Evolutionary conservation across 1,140 invertebrate genomes (phyloP), one percentile per base, ranked within the genome.

Genomic region (Ditylenchus dipsaci): DNA sequence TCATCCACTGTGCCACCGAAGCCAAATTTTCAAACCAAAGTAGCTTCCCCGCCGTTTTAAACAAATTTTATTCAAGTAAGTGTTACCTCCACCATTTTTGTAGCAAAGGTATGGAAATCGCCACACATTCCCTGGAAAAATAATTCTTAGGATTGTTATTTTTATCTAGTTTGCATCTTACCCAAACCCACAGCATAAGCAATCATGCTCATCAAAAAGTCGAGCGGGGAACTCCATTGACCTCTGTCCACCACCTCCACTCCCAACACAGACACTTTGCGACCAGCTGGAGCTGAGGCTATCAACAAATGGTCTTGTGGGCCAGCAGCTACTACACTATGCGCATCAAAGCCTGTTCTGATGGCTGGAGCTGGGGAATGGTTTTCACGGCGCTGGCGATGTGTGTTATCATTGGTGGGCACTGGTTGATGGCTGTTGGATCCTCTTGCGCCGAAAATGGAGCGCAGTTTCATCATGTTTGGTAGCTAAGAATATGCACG

Each of bases 161-260:
- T n/a, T n/a, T n/a, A n/a, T n/a, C n/a, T n/a, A n/a, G n/a, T n/a
- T n/a, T n/a, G n/a, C n/a, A 38, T 5, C 67, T 75, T 47, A 78
- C 79, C 79, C 26, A 94, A 87, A 7, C 92, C 92, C 42, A 95
- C 91, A 19, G 91, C 91, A 83, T 92, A 93, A 13, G 91, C 91
- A 45, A 95, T 89, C 80, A 82, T 82, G 19, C 67, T 71, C 80
- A 82, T 83, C 27, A 76, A 56, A 43, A 76, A 76, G 33, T 76
- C 71, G 17, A 73, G 62, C 45, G 58, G 71, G 8, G 75, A 7
- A 53, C 59, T 66, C 80, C 80, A 82, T 73, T 83, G 81, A 19
- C 81, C 79, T 49, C 77, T 33, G 53, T 79, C 72, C 13, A 78
- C 76, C 19, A 65, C 60, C 49, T 78, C 77, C 8, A 65, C 76